These are phyloP conservation scores for Ceyx melanurus DNA, from an alignment of 2,113 vertebrate genomes.

Conservation along the genomic window DNA sequence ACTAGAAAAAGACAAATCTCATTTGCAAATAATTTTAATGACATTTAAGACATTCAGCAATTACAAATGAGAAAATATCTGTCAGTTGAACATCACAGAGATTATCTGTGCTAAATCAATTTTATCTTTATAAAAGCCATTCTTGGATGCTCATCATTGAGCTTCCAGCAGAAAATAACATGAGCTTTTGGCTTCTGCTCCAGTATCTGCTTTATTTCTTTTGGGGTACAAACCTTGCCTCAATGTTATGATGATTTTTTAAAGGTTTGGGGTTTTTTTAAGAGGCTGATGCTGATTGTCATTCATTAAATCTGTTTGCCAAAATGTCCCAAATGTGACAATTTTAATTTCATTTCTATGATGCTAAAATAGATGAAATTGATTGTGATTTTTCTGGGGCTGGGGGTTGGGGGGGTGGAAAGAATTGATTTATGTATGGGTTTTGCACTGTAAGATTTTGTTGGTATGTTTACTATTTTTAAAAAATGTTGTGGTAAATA, in stretches of 20 bases:
- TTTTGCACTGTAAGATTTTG: neutral
- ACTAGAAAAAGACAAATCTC: neutral
- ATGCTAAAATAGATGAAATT: neutral
- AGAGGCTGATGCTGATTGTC: neutral
- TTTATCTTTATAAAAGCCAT: neutral
- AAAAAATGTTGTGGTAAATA: neutral
- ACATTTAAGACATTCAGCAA: neutral
- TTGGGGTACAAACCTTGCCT: neutral
- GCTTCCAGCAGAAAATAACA: neutral
- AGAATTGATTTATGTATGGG: fast-evolving
- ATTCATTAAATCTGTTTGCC: neutral
- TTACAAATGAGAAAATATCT: neutral
- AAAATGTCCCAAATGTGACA: neutral
- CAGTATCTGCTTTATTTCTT: neutral
- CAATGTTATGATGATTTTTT: neutral
- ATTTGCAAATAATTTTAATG: neutral
- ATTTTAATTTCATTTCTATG: neutral
- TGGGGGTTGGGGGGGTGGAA: neutral
- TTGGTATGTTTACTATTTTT: neutral
- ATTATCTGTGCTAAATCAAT: neutral
- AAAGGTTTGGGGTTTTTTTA: neutral
- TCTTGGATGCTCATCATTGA: neutral
- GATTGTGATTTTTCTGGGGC: neutral
- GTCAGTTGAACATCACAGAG: neutral
- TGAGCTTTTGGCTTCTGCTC: neutral